Base-by-base conservation (phyloP, 35 echinoderm and acorn worm species). In the Patiria miniata region DNA sequence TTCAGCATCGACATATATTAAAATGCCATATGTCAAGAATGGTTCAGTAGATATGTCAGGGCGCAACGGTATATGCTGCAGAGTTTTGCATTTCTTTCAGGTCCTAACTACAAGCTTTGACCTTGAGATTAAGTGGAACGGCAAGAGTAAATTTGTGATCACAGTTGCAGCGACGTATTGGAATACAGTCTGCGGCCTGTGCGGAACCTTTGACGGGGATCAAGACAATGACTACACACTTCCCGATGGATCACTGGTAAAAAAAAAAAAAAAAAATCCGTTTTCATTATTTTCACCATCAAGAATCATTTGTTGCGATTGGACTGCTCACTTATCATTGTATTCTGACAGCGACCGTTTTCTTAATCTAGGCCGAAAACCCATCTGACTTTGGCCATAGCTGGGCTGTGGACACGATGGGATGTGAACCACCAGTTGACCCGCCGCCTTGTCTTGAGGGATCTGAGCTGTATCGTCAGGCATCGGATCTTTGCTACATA, bases 151-250 rank as follows among this genome's bases (percentile, higher is more conserved):
- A 81, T 90, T 79, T 36, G 21, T 77, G 51, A 79, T 94, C 3
- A 80, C 68, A 23, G 12, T 90, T 29, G 51, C 81, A 58, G 29
- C 32, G 18, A 30, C 40, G 3, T 96, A 89, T 56, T 84, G 38
- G 68, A 81, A 89, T 33, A 80, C 30, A 37, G 84, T 69, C 7
- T 96, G 94, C 37, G 94, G 94, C 10, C 89, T 96, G 8, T 91
- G 89, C 40, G 90, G 94, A 16, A 89, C 87, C 33, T 96, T 92
- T 82, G 86, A 96, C 68, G 90, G 81, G 21, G 81, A 86, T 10
- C 76, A 21, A 16, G 50, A 33, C 18, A 89, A 96, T 81, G 94
- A 96, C 34, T 90, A 78, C 39, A 37, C 39, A 28, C 59, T 90
- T 7, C 51, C 34, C 2, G 82, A 86, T 52, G 92, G 87, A 73